Evolutionary conservation across 2,113 vertebrate genomes (phyloP), one percentile per base, ranked within the genome.

Genomic region (Megatriorchis doriae): DNA sequence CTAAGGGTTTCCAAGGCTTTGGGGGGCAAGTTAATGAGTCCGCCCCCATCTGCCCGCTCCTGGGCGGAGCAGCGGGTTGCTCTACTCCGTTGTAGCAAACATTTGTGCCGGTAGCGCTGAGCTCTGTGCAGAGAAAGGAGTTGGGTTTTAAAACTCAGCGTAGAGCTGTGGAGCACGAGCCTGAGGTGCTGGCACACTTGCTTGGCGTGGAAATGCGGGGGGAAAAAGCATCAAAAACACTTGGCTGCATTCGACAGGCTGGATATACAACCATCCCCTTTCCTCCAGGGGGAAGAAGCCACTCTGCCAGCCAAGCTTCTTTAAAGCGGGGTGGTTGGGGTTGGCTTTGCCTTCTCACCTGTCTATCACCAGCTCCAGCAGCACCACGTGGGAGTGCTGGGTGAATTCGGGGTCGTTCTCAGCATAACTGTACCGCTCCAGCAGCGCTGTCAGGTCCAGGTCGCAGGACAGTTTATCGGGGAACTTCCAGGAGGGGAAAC

Each of bases 331-430:
- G 2, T 5, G 36, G 11, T 5, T 1, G 27, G 13, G 26, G 53
- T 42, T 7, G 36, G 23, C 36, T 32, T 20, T 52, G 40, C 67
- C n/a, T 21, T 21, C 94, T 97, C 97, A 99, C 99, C 99, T 99
- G 98, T 99, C 99, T 15, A 99, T 98, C 80, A 99, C 84, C 67
- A 99, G 97, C 97, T 99, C 99, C 95, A 99, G 94, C 86, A 99
- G 97, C 94, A 99, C 98, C 34, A 98, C 93, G 13, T 99, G 99
- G 10, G 99, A 98, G 56, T 99, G 98, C 96, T 99, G 99, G 22
- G 98, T 99, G 94, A 98, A 98, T 47, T 98, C 98, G 0, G 98
- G 97, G 48, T 99, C 98, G 1, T 96, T 97, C 4, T 99, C 98
- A 27, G 97, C 62, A 19, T 98, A 98, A 96, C 98, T 97, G 42